These are phyloP conservation scores for Proteles cristata DNA, from an alignment of 2,113 vertebrate species.

Conservation along the genomic window DNA sequence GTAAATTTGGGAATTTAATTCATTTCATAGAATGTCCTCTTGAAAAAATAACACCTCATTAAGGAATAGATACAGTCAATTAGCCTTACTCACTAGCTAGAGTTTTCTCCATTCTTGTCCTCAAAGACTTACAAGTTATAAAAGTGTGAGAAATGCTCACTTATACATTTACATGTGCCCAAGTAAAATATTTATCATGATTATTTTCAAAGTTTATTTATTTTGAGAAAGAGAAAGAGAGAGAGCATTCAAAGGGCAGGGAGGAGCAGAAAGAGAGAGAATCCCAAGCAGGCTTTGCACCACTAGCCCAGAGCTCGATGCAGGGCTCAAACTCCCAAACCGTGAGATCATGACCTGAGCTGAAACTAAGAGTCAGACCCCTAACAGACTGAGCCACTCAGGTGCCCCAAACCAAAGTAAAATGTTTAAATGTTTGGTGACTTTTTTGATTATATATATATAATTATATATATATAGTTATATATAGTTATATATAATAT, in stretches of 20 bases:
- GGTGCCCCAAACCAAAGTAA: background rate
- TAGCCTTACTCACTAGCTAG: background rate
- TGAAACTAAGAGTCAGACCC: too few species aligned
- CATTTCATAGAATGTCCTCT: background rate
- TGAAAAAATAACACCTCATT: slow-evolving; percentile 18
- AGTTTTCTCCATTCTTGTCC: background rate
- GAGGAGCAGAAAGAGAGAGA: too few species aligned
- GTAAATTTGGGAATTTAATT: background rate
- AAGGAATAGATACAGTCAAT: background rate
- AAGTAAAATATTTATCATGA: background rate
- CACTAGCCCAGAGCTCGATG: too few species aligned
- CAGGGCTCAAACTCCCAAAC: too few species aligned
- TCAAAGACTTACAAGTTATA: background rate
- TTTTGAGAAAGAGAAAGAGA: too few species aligned
- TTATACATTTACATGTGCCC: background rate
- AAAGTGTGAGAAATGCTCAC: background rate
- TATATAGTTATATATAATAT: too few species aligned
- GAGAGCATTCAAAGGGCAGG: too few species aligned
- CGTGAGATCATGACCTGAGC: too few species aligned
- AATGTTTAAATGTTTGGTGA: slow-evolving; percentile 11
- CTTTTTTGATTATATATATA: background rate
- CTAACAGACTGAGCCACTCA: too few species aligned
- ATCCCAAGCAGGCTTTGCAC: too few species aligned
- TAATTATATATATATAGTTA: too few species aligned
- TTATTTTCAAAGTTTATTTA: too few species aligned